A percentile compares a stretch with the other conserved stretches of the same genome.
phyloP scores from a whole-genome alignment of 2,113 vertebrate species.

The Callipepla squamata region DNA sequence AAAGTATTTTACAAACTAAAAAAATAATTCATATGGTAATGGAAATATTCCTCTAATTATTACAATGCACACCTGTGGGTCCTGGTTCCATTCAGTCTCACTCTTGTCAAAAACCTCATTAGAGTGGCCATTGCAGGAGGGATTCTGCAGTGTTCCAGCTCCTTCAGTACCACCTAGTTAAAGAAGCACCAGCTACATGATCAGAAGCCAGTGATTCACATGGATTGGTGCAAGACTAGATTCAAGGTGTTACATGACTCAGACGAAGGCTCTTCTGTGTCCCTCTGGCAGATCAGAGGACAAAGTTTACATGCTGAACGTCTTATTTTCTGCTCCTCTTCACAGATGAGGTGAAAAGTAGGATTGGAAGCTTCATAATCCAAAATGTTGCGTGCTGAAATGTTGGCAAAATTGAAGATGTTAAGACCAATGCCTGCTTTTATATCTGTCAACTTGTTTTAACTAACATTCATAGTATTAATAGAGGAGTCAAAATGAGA shows the following conservation, averaged over 20 bases:
- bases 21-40: neutral
- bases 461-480: neutral
- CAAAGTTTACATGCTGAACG: neutral
- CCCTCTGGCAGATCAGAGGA: neutral
- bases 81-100: neutral
- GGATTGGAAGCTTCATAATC: neutral
- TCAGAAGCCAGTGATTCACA: neutral
- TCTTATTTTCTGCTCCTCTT: neutral
- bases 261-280: neutral
- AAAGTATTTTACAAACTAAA: neutral
- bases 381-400: rapidly evolving
- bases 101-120: neutral
- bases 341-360: rapidly evolving
- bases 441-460: neutral
- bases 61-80: neutral
- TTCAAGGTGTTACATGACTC: neutral
- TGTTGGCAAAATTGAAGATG: neutral
- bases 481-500: neutral
- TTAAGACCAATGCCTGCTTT: neutral
- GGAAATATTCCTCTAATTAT: neutral
- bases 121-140: neutral
- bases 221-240: neutral
- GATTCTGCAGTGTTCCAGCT: neutral
- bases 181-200: neutral
- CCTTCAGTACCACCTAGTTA: neutral